Evolutionary conservation across 2,888 invertebrate species (phyloP), one percentile per base, ranked within the genome.

Genomic region (Macrosoma leucophasiata): DNA sequence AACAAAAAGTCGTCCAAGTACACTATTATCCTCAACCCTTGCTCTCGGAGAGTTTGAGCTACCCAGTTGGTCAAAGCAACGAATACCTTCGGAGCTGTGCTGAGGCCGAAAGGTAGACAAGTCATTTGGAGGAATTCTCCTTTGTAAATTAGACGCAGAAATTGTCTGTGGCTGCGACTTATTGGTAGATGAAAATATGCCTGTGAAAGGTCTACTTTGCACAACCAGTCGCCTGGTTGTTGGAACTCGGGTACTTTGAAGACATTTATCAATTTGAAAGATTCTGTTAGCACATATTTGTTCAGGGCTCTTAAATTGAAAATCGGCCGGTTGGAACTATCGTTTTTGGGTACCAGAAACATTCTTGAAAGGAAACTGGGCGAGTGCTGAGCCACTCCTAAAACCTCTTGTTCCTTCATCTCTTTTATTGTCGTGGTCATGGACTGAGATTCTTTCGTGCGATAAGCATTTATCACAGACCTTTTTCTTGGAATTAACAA

Each of bases 1-100:
- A 46, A 13, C 6, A 47, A 14, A 9, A 43, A 49, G 33, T 53
- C 48, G 48, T 51, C 44, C 11, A 47, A 27, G n/a, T 45, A 48
- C 1, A 48, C 43, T 0, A 52, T 9, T 3, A 50, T 26, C 4
- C 48, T 25, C 4, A 50, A n/a, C 2, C 51, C 46, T 25, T 29
- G 30, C n/a, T 41, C 21, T 22, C 50, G 24, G 1, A 55, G 34
- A 3, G 27, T 34, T 18, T 46, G 42, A 0, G 42, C 48, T 12
- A 50, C 20, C 56, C 51, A 54, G 15, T 49, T 51, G 6, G 48
- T 46, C 2, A 53, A 13, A 1, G 26, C 23, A 0, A 49, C 42
- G 24, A 53, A 50, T 9, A 33, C 17, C 27, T 37, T 41, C 5
- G 46, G 43, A 1, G 43, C 45, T 9, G 45, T 35, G 9, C 33